Evolutionary conservation across 2,888 invertebrate species (phyloP).

Genomic region (Cartodere bifasciata): DNA sequence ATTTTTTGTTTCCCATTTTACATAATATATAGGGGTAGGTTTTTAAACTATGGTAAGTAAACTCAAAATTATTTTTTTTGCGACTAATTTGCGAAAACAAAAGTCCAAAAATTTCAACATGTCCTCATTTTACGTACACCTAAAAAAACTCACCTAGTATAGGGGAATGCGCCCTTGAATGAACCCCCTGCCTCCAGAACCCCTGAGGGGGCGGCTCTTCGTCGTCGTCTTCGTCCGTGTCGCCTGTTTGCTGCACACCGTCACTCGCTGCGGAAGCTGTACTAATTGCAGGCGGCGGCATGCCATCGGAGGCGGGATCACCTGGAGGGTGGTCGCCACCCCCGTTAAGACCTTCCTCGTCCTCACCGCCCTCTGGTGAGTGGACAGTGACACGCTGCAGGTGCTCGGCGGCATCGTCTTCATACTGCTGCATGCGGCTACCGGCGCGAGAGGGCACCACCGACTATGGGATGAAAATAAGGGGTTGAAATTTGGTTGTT

Average conservation of each 20-base stretch:
- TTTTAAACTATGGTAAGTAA: too few species aligned
- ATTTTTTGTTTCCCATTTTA: too few species aligned
- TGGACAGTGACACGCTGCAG: constrained; percentile 22
- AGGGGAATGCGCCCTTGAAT: too few species aligned
- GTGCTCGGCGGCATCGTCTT: constrained; percentile 34
- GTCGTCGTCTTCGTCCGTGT: constrained; percentile 28
- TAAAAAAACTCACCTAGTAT: too few species aligned
- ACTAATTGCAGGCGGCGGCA: constrained; percentile 35
- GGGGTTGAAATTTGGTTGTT: not conserved
- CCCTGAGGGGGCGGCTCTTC: constrained; percentile 22
- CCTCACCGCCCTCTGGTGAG: constrained; percentile 29
- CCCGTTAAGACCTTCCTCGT: constrained; percentile 31
- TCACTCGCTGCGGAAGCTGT: constrained; percentile 14
- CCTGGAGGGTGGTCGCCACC: constrained; percentile 36
- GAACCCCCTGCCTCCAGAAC: constrained; percentile 38
- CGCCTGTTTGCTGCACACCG: constrained; percentile 7
- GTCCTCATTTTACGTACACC: too few species aligned
- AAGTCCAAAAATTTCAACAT: too few species aligned
- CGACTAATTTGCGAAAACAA: too few species aligned
- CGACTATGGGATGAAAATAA: constrained; percentile 28
- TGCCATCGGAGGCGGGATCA: constrained; percentile 35
- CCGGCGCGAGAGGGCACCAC: constrained; percentile 33
- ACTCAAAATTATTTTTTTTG: too few species aligned
- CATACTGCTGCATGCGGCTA: constrained; percentile 34
- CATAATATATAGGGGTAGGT: too few species aligned